Percentiles rank a stretch among this genome's conserved stretches.
phyloP scores from a whole-genome alignment of 1,140 invertebrate genomes.

The Nephotettix cincticeps region DNA sequence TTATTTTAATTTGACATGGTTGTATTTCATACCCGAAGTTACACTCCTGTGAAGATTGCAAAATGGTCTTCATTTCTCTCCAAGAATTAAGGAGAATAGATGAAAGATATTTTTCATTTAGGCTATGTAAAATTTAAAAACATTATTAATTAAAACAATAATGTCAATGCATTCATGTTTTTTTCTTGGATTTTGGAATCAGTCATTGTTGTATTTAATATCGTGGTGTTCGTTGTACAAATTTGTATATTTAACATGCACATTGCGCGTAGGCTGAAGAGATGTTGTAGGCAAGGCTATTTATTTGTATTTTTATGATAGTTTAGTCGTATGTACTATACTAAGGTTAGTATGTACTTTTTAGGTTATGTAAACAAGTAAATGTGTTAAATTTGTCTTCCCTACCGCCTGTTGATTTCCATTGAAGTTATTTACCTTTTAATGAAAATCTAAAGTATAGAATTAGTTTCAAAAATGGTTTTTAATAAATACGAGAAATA shows the following conservation, averaged over 20 bases:
- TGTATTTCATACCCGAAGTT: too few relatives aligned
- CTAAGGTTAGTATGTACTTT: background rate
- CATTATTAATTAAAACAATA: background rate
- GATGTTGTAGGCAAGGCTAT: background rate
- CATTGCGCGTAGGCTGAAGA: background rate
- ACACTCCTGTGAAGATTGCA: background rate
- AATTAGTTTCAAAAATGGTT: too few relatives aligned
- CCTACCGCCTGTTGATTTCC: too few relatives aligned
- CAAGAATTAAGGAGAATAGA: background rate
- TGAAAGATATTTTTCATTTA: background rate
- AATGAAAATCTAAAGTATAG: too few relatives aligned
- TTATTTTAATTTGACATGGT: too few relatives aligned
- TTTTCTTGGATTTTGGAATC: background rate
- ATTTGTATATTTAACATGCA: background rate
- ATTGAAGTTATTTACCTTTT: too few relatives aligned
- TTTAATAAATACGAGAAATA: too few relatives aligned
- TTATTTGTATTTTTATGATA: conserved; percentile 4
- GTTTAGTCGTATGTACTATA: background rate
- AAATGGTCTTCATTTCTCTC: background rate
- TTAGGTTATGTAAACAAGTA: background rate
- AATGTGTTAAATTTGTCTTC: too few relatives aligned
- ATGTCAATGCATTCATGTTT: background rate
- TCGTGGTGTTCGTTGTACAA: background rate
- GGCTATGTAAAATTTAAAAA: background rate
- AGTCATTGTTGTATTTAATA: background rate